These are phyloP conservation scores for Sarotherodon lohbergeri DNA, from an alignment of 2,113 vertebrate species.

Conservation along the genomic window DNA sequence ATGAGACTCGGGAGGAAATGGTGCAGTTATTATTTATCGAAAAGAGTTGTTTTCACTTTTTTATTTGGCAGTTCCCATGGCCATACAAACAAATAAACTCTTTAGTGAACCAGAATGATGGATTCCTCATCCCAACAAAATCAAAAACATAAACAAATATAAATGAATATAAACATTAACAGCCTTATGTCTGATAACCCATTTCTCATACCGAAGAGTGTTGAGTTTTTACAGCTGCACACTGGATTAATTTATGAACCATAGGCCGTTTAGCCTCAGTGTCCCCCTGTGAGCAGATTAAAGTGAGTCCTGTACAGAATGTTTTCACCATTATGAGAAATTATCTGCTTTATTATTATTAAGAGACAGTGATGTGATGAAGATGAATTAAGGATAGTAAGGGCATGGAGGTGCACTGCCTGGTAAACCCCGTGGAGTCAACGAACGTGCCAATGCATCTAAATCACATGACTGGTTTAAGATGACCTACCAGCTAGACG, in stretches of 20 bases:
- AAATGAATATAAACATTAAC: background rate
- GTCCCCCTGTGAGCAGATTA: background rate
- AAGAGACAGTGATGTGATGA: background rate
- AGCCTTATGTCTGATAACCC: background rate
- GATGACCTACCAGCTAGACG: background rate
- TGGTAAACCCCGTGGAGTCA: background rate
- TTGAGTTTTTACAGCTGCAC: background rate
- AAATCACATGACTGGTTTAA: background rate
- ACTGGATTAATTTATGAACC: conserved; percentile 8
- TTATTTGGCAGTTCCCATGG: background rate
- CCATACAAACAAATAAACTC: background rate
- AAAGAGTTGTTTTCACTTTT: background rate
- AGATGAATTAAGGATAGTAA: background rate
- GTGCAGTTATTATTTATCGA: background rate
- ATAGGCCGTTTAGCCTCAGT: background rate
- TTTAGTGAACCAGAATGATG: background rate
- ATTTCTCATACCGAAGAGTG: background rate
- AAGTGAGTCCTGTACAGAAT: background rate
- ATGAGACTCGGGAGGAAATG: background rate
- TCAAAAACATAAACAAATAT: background rate
- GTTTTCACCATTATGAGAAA: background rate
- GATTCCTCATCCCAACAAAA: background rate
- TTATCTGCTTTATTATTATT: background rate
- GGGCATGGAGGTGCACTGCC: background rate
- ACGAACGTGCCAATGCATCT: background rate